These are phyloP conservation scores for Diarsia dahlii DNA, from an alignment of 2,888 invertebrate genomes.

Conservation along the genomic window DNA sequence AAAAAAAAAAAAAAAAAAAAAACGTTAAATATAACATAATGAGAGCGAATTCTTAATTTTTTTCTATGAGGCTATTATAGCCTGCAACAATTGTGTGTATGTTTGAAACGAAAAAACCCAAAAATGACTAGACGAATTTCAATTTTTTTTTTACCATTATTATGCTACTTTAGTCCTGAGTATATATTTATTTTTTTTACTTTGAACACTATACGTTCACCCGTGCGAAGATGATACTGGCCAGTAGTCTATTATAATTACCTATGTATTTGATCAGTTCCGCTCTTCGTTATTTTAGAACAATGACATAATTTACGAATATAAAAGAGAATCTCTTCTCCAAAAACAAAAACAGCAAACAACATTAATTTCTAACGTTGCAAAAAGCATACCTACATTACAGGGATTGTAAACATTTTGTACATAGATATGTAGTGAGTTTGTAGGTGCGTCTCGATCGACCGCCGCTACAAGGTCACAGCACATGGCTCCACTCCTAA, in stretches of 20 bases:
- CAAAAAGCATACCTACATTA: slow-evolving; percentile 4
- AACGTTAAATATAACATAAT: too few relatives aligned
- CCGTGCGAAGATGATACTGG: too few relatives aligned
- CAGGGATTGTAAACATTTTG: slow-evolving; percentile 24
- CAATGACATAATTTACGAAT: neutral
- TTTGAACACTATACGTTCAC: too few relatives aligned
- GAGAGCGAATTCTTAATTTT: too few relatives aligned
- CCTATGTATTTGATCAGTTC: neutral
- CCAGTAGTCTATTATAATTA: neutral
- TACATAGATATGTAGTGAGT: slow-evolving; percentile 18
- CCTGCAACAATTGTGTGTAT: too few relatives aligned
- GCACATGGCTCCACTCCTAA: slow-evolving; percentile 52
- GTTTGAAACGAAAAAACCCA: too few relatives aligned
- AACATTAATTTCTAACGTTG: neutral
- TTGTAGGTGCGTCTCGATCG: slow-evolving; percentile 65
- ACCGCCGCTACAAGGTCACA: slow-evolving; percentile 60
- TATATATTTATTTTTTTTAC: too few relatives aligned
- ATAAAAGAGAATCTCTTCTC: neutral
- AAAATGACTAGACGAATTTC: too few relatives aligned
- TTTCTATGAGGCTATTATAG: too few relatives aligned
- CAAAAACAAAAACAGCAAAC: neutral
- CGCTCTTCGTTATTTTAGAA: neutral
- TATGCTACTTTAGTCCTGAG: too few relatives aligned
- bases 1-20: too few relatives aligned
- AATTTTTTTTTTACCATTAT: too few relatives aligned